A percentile compares a stretch with the other conserved stretches of the same genome.
Evolutionary conservation across 2,797 vertebrate species (phyloP).

Genomic region (Propithecus perrieri): DNA sequence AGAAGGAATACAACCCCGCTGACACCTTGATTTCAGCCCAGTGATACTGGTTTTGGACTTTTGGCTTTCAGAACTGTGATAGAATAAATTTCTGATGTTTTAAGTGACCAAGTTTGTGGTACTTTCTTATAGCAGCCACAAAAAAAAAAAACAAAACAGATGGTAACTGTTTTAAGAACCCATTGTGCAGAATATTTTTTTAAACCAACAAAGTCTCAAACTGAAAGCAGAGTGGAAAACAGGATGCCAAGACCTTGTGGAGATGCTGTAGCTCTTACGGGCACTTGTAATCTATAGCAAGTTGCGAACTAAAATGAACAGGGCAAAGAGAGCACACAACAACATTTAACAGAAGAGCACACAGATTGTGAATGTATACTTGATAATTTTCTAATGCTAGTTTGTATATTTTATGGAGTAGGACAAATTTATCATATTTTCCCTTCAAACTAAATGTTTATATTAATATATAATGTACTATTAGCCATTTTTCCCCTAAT

Average conservation of each 20-base stretch:
- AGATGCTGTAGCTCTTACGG: not conserved
- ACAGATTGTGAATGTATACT: conserved; percentile 65
- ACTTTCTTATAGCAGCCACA: not conserved
- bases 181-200: not conserved
- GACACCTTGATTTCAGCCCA: not conserved
- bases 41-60: not conserved
- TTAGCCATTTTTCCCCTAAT: conserved; percentile 77
- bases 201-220: not conserved
- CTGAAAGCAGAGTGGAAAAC: not conserved
- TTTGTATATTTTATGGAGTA: conserved; percentile 80
- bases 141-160: conserved; percentile 34
- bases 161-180: not conserved
- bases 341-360: conserved; percentile 68
- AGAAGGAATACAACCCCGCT: not conserved
- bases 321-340: conserved; percentile 42
- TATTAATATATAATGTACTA: conserved; percentile 66
- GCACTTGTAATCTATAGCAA: not conserved
- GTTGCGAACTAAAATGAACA: conserved; percentile 31
- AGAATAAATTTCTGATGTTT: conserved; percentile 15
- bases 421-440: conserved; percentile 82
- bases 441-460: conserved; percentile 80
- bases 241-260: not conserved
- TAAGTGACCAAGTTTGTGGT: not conserved
- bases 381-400: conserved; percentile 75
- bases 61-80: not conserved